Conservation (phyloP, 2,797 vertebrate genomes). For the Numenius phaeopus region DNA sequence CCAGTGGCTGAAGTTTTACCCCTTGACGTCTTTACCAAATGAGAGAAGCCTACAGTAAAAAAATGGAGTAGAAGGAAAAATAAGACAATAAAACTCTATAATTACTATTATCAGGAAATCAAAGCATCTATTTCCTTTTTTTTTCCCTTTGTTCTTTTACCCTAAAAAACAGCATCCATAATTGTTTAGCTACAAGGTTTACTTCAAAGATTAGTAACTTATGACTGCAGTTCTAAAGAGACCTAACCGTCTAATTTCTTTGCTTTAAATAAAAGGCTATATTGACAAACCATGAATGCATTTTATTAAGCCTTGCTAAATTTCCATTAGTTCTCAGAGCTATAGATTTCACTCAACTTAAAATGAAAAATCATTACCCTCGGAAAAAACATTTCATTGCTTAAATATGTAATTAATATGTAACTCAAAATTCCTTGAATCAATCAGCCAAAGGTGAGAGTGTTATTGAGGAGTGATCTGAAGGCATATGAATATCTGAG, state of each 20-base stretch:
- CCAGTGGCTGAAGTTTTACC: not conserved
- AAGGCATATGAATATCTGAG: not conserved
- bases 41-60: not conserved
- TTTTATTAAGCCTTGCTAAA: not conserved
- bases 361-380: slow-evolving; percentile 15
- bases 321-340: not conserved
- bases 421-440: not conserved
- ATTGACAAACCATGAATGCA: not conserved
- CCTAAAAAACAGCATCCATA: not conserved
- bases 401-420: slow-evolving; percentile 18
- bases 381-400: not conserved
- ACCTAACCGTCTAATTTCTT: not conserved
- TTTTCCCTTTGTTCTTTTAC: not conserved
- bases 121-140: not conserved
- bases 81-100: not conserved
- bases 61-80: not conserved
- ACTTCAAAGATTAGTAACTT: not conserved
- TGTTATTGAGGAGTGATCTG: not conserved
- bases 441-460: not conserved
- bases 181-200: not conserved
- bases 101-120: not conserved
- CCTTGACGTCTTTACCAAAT: not conserved
- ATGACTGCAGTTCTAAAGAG: not conserved
- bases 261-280: not conserved
- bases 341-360: not conserved